These are phyloP conservation scores for Otis tarda DNA, from an alignment of 2,113 vertebrate species.

Conservation along the genomic window DNA sequence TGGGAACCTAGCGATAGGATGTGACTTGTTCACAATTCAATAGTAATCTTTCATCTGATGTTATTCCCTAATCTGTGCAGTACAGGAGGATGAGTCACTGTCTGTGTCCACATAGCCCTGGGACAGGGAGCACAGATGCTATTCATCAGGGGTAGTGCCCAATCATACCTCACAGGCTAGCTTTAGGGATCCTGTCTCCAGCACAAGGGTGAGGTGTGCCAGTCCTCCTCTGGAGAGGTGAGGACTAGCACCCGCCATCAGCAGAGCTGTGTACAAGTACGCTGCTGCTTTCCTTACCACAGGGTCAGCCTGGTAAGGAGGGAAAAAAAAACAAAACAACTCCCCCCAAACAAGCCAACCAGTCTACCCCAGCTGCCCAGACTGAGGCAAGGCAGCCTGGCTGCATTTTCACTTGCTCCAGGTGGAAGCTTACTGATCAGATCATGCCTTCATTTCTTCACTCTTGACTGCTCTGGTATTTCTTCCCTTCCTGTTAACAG, in stretches of 20 bases:
- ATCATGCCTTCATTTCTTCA: not conserved
- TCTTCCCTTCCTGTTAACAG: conserved; percentile 58
- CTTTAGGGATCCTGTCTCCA: not conserved
- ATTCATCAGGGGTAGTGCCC: not conserved
- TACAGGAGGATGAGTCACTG: not conserved
- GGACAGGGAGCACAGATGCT: not conserved
- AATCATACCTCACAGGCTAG: not conserved
- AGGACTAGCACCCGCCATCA: not conserved
- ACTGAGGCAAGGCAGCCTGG: no score
- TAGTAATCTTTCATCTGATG: not conserved
- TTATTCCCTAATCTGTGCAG: accelerated
- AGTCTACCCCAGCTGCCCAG: no score
- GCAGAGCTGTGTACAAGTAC: not conserved
- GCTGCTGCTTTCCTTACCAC: not conserved
- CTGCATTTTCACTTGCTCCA: not conserved
- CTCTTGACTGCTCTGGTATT: not conserved
- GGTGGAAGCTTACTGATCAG: no score
- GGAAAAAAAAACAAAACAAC: not conserved
- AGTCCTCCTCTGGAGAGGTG: not conserved
- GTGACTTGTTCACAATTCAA: not conserved
- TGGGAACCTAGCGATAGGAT: no score
- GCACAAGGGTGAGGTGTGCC: not conserved
- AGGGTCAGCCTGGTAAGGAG: accelerated
- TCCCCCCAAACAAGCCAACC: no score
- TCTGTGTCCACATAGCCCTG: not conserved